Percentiles rank a stretch among this genome's conserved stretches.
These are phyloP conservation scores for Pagrus major DNA, from an alignment of 2,113 vertebrate genomes.

Conservation along the genomic window DNA sequence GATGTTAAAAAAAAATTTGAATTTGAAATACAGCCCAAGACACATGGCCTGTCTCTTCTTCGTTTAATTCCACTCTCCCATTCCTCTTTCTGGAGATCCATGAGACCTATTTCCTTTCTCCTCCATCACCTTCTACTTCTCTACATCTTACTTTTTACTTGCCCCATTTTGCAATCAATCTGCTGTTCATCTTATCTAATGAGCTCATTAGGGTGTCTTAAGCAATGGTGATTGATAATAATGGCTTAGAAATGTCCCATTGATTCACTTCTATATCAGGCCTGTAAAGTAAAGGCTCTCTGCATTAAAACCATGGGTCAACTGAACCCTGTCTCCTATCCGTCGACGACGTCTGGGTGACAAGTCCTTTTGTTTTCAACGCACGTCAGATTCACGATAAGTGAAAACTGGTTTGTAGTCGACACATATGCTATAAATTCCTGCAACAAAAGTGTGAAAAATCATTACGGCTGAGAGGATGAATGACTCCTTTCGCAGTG, in stretches of 20 bases:
- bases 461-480: background rate
- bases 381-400: background rate
- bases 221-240: constrained; percentile 79
- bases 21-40: constrained; percentile 41
- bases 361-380: constrained; percentile 55
- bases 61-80: constrained; percentile 56
- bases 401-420: constrained; percentile 36
- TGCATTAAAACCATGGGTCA: constrained; percentile 60
- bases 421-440: constrained; percentile 41
- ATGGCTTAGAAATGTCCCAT: constrained; percentile 72
- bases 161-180: constrained; percentile 78
- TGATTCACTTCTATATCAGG: constrained; percentile 75
- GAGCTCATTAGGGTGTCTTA: constrained; percentile 80
- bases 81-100: constrained; percentile 69
- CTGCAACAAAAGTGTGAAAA: constrained; percentile 36
- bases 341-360: constrained; percentile 4
- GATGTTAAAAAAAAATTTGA: constrained; percentile 19
- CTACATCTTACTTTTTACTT: constrained; percentile 75
- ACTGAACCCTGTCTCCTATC: constrained; percentile 32
- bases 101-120: constrained; percentile 78
- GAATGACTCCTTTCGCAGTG: constrained; percentile 2
- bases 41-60: constrained; percentile 51
- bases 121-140: constrained; percentile 75
- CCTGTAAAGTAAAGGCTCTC: constrained; percentile 54
- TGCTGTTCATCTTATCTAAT: constrained; percentile 78